A percentile compares a stretch with the other conserved stretches of the same genome.
phyloP scores from a whole-genome alignment of 1,140 invertebrate species.

The Drosophila miranda region DNA sequence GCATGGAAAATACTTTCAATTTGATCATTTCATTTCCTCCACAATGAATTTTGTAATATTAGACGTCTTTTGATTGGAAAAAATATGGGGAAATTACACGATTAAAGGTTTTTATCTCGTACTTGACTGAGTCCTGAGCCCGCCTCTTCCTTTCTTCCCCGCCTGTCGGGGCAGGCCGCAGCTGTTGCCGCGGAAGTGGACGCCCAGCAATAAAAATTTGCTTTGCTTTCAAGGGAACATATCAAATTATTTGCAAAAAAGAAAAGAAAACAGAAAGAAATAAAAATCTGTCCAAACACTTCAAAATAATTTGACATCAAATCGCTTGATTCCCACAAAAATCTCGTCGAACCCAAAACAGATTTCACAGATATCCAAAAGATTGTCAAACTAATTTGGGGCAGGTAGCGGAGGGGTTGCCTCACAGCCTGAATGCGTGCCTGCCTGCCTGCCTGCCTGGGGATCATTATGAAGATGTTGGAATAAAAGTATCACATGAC shows the following conservation, averaged over 20 bases:
- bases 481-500: constrained; percentile 72
- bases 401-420: constrained; percentile 56
- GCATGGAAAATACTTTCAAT: background rate
- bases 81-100: constrained; percentile 1
- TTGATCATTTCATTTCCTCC: constrained; percentile 2
- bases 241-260: constrained; percentile 74
- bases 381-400: constrained; percentile 78
- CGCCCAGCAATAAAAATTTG: constrained; percentile 67
- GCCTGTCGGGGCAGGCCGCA: constrained; percentile 18
- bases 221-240: constrained; percentile 38
- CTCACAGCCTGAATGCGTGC: constrained; percentile 17
- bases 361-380: constrained; percentile 51
- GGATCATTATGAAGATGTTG: constrained; percentile 72
- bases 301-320: constrained; percentile 81
- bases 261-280: constrained; percentile 10
- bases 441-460: constrained; percentile 6
- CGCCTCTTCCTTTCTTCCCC: background rate
- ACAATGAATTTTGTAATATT: constrained; percentile 17
- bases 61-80: constrained; percentile 19
- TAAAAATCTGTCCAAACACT: constrained; percentile 80
- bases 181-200: constrained; percentile 73
- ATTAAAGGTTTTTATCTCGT: background rate
- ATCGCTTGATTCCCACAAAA: constrained; percentile 75
- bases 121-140: background rate
- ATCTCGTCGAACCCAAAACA: constrained; percentile 35